Percentiles rank a stretch among this genome's conserved stretches.
phyloP scores from a whole-genome alignment of 1,140 invertebrate species.

The Teleopsis dalmanni region DNA sequence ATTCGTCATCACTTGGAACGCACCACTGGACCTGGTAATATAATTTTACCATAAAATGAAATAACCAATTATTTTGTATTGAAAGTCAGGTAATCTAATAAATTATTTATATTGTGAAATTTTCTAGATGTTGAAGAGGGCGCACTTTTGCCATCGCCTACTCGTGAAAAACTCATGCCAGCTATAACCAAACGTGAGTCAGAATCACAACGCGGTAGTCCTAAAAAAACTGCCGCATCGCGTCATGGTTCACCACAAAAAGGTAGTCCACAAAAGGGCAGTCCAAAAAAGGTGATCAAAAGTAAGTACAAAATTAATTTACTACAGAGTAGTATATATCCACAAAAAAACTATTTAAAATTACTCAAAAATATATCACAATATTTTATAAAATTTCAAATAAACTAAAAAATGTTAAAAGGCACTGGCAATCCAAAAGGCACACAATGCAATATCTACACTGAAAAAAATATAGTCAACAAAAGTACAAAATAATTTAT shows the following conservation, averaged over 20 bases:
- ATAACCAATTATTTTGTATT: no score
- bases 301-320: conserved; percentile 23
- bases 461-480: no score
- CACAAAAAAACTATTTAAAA: no score
- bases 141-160: conserved; percentile 57
- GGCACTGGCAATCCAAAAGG: background rate
- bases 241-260: conserved; percentile 43
- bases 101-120: no score
- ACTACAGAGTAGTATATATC: no score
- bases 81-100: no score
- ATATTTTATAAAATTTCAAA: background rate
- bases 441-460: conserved; percentile 1
- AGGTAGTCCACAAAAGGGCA: conserved; percentile 53
- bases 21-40: conserved; percentile 57
- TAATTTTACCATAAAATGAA: background rate
- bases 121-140: conserved; percentile 47
- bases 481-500: no score
- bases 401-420: background rate
- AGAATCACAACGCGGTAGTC: conserved; percentile 49
- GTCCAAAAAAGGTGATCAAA: conserved; percentile 55
- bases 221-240: conserved; percentile 40
- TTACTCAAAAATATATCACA: no score
- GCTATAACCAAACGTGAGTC: conserved; percentile 56
- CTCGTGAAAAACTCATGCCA: conserved; percentile 63
- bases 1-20: conserved; percentile 64